phyloP scores from a whole-genome alignment of 2,888 invertebrate species.

The Macrophya annulata region DNA sequence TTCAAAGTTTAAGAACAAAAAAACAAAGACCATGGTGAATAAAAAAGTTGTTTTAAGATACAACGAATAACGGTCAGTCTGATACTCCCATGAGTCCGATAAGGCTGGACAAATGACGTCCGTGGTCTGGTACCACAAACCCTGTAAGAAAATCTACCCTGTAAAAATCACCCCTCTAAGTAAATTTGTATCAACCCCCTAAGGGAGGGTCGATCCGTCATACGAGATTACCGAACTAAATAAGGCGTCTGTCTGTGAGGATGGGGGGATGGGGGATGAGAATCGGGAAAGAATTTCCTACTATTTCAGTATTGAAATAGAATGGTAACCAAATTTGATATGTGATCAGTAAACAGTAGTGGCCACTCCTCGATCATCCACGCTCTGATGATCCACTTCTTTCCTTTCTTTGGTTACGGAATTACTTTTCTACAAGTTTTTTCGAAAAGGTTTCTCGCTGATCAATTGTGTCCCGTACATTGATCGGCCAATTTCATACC shows the following conservation, averaged over 20 bases:
- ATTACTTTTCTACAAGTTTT: background rate
- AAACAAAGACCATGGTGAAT: background rate
- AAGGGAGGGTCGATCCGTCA: constrained; percentile 75
- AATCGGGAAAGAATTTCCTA: constrained; percentile 56
- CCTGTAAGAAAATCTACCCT: constrained; percentile 68
- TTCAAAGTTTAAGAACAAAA: no score
- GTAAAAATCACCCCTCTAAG: constrained; percentile 76
- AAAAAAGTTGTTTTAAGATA: constrained; percentile 15
- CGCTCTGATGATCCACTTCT: constrained; percentile 63
- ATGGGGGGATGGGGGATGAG: constrained; percentile 33
- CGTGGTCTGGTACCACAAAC: constrained; percentile 62
- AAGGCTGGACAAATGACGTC: constrained; percentile 78
- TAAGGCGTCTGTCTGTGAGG: constrained; percentile 65
- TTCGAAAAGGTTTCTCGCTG: constrained; percentile 59
- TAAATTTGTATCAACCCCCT: constrained; percentile 78
- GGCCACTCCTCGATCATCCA: constrained; percentile 57
- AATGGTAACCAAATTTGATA: constrained; percentile 74
- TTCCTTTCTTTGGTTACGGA: constrained; percentile 58
- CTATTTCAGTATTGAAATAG: constrained; percentile 48
- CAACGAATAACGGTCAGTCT: background rate
- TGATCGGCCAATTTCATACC: constrained; percentile 65
- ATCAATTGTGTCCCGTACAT: constrained; percentile 57
- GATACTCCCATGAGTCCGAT: constrained; percentile 75
- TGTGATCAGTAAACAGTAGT: constrained; percentile 61
- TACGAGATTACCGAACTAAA: constrained; percentile 77